Evolutionary conservation across 1,140 invertebrate genomes (phyloP), one percentile per base, ranked within the genome.

Genomic region (Berghia stephanieae): DNA sequence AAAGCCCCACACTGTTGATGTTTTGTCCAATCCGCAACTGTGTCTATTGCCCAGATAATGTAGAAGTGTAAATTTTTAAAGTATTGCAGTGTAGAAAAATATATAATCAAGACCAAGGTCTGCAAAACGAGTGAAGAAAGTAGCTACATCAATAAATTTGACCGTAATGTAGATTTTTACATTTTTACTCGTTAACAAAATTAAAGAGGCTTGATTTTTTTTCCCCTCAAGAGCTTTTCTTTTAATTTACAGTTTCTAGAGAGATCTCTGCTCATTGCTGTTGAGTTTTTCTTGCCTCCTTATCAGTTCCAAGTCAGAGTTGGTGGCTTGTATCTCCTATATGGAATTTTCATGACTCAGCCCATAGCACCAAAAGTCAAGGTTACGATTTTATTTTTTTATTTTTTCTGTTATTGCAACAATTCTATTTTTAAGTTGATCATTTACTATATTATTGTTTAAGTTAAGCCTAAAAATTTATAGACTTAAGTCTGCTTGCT

Each of bases 261-360:
- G 55, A 70, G 77, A 55, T 68, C 68, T 16, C 40, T 83, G 24
- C 63, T 63, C 46, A 78, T 82, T 40, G 80, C 80, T 24, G 40
- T 74, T 21, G 76, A 83, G 60, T 82, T 76, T 57, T 76, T 79
- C 34, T 73, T 81, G 46, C 79, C 82, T 34, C 79, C 81, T 10
- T 79, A 78, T 46, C 78, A 77, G 34, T 83, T 83, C 46, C 81
- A 83, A 70, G 78, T 79, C 27, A 72, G 79, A 16, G 81, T 83
- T 0, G 79, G 81, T 21, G 82, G 78, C 34, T 52, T 83, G 8
- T 83, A 82, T 67, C 49, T 83, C 1, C 27, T 83, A 42, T 83
- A 82, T 78, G 82, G 77, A n/a, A 42, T 83, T 21, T 83, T 69
- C 36, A 52, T 49, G 34, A 79, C 71, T 31, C 82, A 83, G 46